These are phyloP conservation scores for Eretmodus cyanostictus DNA, from an alignment of 2,113 vertebrate genomes.

Conservation along the genomic window DNA sequence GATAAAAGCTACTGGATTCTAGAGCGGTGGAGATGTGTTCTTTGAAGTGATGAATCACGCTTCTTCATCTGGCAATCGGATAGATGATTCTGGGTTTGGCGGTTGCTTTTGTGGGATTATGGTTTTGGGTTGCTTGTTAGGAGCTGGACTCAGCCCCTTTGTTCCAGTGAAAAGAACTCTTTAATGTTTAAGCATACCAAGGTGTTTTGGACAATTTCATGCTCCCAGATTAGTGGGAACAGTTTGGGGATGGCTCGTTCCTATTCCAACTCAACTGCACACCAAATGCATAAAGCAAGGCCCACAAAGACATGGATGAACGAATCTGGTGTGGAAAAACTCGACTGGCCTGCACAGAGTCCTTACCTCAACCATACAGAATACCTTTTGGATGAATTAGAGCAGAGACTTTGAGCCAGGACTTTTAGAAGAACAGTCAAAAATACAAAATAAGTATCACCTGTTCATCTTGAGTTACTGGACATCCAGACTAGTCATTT, in stretches of 20 bases:
- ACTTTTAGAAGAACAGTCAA: background rate
- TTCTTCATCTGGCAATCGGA: background rate
- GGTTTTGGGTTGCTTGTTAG: background rate
- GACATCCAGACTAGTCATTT: fast-evolving
- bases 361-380: background rate
- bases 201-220: background rate
- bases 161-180: background rate
- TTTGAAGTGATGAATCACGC: background rate
- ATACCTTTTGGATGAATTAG: background rate
- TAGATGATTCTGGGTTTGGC: background rate
- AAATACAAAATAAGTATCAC: background rate
- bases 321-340: background rate
- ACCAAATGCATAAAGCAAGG: background rate
- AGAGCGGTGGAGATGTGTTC: background rate
- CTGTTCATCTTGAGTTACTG: background rate
- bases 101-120: background rate
- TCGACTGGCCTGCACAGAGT: background rate
- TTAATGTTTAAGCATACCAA: background rate
- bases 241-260: background rate
- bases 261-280: background rate
- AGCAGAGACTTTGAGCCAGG: background rate
- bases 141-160: background rate
- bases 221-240: background rate
- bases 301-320: background rate
- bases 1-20: background rate